phyloP scores from a whole-genome alignment of 2,888 invertebrate genomes.

The Cepaea hortensis region DNA sequence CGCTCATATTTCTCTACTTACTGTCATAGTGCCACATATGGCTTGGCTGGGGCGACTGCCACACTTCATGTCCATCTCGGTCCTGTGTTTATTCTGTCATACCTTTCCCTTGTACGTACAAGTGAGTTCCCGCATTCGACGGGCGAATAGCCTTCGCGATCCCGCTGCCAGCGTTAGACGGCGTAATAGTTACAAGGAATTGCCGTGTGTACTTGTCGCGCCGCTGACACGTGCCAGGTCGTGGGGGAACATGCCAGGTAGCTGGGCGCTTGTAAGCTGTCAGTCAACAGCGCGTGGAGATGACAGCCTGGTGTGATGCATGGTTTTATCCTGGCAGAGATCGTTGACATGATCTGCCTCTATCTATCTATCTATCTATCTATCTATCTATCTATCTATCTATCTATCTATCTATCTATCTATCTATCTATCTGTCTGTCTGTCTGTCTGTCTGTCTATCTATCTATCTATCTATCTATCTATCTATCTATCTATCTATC shows the following conservation, averaged over 20 bases:
- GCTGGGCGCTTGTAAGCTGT: conserved; percentile 16
- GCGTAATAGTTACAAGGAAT: conserved; percentile 12
- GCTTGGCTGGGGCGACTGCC: background rate
- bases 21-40: background rate
- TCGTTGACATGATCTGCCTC: background rate
- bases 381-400: background rate
- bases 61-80: background rate
- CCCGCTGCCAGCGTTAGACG: background rate
- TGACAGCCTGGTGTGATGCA: background rate
- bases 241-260: background rate
- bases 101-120: background rate
- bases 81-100: conserved; percentile 2
- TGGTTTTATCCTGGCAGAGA: background rate
- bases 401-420: background rate
- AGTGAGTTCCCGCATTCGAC: too few relatives aligned
- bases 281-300: background rate
- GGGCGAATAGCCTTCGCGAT: background rate
- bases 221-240: background rate
- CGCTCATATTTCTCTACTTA: background rate
- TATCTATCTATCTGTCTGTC: background rate
- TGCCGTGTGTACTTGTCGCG: background rate
- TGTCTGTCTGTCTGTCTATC: background rate
- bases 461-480: background rate
- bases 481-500: background rate
- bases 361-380: background rate